A percentile compares a stretch with the other conserved stretches of the same genome.
phyloP scores from a whole-genome alignment of 2,797 vertebrate species.

The Esox lucius region DNA sequence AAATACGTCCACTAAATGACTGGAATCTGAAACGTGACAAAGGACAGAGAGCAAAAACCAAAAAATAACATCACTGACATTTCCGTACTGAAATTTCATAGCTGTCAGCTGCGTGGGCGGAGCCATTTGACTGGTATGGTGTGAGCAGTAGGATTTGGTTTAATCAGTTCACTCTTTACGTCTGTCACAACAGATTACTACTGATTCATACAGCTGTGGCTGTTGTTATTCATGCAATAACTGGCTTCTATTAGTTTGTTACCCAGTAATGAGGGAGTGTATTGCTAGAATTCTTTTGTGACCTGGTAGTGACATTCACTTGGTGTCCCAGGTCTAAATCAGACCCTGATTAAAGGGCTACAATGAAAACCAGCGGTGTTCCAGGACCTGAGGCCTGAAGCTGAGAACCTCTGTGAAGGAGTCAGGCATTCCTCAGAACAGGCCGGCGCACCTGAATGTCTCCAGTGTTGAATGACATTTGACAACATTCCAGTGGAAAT shows the following conservation, averaged over 20 bases:
- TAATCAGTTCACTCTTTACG: conserved; percentile 36
- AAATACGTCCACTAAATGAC: no score
- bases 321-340: no score
- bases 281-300: no score
- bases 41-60: background rate
- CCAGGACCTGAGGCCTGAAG: no score
- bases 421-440: background rate
- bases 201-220: conserved; percentile 35
- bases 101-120: background rate
- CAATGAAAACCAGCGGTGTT: no score
- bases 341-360: no score
- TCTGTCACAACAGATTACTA: conserved; percentile 47
- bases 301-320: no score
- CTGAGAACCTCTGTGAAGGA: background rate
- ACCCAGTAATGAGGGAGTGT: conserved; percentile 18
- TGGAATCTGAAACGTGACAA: background rate
- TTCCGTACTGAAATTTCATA: background rate
- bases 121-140: conserved; percentile 22
- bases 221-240: conserved; percentile 36
- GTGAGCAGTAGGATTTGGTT: conserved; percentile 24
- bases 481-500: background rate
- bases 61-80: background rate
- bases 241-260: conserved; percentile 29
- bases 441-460: background rate
- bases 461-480: background rate